Evolutionary conservation across 2,797 vertebrate species (phyloP), one percentile per base, ranked within the genome.

Genomic region (Pitangus sulphuratus): DNA sequence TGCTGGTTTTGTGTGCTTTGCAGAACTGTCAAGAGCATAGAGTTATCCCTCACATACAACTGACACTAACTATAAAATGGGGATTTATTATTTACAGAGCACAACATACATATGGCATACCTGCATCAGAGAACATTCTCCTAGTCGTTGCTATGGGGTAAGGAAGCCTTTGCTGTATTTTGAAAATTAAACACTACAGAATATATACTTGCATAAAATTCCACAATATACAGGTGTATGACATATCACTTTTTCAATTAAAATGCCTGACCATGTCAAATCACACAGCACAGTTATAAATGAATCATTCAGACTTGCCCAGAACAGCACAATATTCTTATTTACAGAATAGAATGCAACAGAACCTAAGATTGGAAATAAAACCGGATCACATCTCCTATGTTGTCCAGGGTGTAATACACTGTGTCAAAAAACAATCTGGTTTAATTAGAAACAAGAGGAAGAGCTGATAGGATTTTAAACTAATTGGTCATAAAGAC

Each of bases 401-500:
- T 22, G 28, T 15, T 90, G 66, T 89, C 90, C 75, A 66, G 25
- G 11, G 45, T 84, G 22, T 80, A 91, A 87, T 40, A 84, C 15
- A 45, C 8, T 71, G 45, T 79, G 87, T 74, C 79, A 87, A 91
- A 95, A 89, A 3, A 1, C n/a, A 84, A 70, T 53, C 30, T 81
- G 74, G 70, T 79, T 93, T 92, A 94, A 95, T 91, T 86, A 91
- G 89, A 90, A 97, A 96, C 57, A 89, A 81, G 79, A 90, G 57
- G 25, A 82, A 66, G 86, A 94, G 51, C 76, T 62, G 92, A 71
- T 89, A 57, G 72, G 57, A 91, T 93, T 96, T 93, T 90, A 87
- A 92, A 83, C 77, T 94, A 92, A 95, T 84, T 94, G 87, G 71
- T 68, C 51, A 83, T 91, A 95, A 72, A 96, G 93, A 91, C 74